Conservation (phyloP, 2,888 invertebrate genomes). For the Aromia moschata region DNA sequence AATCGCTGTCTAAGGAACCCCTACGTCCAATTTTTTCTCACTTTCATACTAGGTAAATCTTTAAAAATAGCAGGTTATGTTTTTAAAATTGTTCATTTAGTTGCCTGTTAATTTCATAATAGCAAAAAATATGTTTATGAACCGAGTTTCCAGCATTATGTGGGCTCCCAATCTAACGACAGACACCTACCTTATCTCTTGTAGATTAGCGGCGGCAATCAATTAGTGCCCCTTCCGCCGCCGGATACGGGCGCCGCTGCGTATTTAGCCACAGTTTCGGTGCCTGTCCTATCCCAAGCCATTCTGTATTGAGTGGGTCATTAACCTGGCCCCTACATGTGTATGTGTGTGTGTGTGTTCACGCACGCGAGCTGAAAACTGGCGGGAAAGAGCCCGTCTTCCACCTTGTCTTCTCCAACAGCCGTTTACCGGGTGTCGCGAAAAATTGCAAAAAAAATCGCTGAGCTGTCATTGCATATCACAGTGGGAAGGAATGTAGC, state of each 20-base stretch:
- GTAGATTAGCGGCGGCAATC: background rate
- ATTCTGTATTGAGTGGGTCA: constrained; percentile 58
- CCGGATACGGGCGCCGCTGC: constrained; percentile 24
- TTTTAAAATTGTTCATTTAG: no score
- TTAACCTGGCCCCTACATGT: constrained; percentile 58
- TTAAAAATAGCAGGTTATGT: no score
- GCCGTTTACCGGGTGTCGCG: constrained; percentile 12
- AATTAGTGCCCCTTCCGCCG: constrained; percentile 1
- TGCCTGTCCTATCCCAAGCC: constrained; percentile 61
- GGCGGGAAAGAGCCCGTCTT: constrained; percentile 53
- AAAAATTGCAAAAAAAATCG: background rate
- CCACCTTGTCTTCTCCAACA: constrained; percentile 44
- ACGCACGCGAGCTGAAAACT: constrained; percentile 58
- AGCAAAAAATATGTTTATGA: background rate
- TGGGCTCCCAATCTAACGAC: constrained; percentile 17
- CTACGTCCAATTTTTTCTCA: no score
- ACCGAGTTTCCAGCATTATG: background rate
- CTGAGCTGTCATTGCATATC: no score
- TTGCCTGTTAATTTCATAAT: no score
- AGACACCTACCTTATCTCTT: no score
- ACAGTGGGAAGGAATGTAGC: no score
- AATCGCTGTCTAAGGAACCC: no score
- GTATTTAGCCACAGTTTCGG: constrained; percentile 49
- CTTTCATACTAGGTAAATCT: no score
- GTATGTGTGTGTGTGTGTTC: constrained; percentile 51